A percentile compares a stretch with the other conserved stretches of the same genome.
Conservation (phyloP, 2,888 invertebrate genomes). For the Peribatodes rhomboidaria region DNA sequence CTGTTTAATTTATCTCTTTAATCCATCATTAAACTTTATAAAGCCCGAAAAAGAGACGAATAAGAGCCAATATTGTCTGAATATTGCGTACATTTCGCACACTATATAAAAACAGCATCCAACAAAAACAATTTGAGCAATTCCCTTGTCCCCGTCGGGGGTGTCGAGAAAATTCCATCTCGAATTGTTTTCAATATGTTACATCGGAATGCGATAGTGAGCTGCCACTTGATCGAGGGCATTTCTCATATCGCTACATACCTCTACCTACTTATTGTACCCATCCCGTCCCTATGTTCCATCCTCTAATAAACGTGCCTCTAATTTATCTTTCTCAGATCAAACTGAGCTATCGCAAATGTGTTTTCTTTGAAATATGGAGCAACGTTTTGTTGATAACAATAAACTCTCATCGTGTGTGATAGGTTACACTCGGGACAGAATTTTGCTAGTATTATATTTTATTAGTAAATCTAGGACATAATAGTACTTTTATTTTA, state of each 20-base stretch:
- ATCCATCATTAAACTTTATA: neutral
- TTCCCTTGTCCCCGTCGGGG: slow-evolving; percentile 40
- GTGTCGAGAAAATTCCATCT: slow-evolving; percentile 57
- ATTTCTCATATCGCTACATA: slow-evolving; percentile 51
- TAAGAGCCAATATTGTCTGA: slow-evolving; percentile 14
- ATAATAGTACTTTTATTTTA: neutral
- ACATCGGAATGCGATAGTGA: slow-evolving; percentile 63
- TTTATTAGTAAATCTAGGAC: neutral
- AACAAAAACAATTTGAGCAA: slow-evolving; percentile 42
- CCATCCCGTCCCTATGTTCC: slow-evolving; percentile 24
- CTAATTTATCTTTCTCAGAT: slow-evolving; percentile 29
- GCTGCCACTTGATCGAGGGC: slow-evolving; percentile 52
- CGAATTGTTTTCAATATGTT: slow-evolving; percentile 68
- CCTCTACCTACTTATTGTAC: slow-evolving; percentile 34
- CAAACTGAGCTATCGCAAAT: slow-evolving; percentile 28
- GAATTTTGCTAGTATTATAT: neutral
- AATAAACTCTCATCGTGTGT: slow-evolving; percentile 24
- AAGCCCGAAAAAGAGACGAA: neutral
- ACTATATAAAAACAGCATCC: slow-evolving; percentile 31
- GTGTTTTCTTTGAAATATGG: slow-evolving; percentile 27
- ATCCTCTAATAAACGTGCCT: slow-evolving; percentile 22
- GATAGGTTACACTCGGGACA: slow-evolving; percentile 4
- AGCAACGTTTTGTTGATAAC: slow-evolving; percentile 16
- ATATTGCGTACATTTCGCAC: slow-evolving; percentile 18
- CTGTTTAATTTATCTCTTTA: neutral